A percentile compares a stretch with the other conserved stretches of the same genome.
Evolutionary conservation across 2,888 invertebrate species (phyloP).

Genomic region (Cephus nigrinus): DNA sequence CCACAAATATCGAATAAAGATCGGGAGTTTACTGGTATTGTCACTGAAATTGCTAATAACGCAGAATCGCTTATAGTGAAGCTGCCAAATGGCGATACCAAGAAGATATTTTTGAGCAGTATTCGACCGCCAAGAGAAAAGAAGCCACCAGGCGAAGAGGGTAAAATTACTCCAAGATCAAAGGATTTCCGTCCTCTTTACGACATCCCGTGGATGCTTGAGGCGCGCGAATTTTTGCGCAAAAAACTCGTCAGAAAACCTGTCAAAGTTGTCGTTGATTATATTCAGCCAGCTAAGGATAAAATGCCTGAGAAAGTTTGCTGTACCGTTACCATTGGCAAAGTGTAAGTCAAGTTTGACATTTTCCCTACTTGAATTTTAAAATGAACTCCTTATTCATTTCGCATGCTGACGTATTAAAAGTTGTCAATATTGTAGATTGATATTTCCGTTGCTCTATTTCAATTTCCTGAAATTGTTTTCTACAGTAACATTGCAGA

Average conservation of each 20-base stretch:
- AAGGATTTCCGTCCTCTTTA: slow-evolving; percentile 91
- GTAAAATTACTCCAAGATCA: slow-evolving; percentile 75
- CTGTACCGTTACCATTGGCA: slow-evolving; percentile 89
- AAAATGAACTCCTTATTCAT: slow-evolving; percentile 3
- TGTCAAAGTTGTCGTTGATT: slow-evolving; percentile 92
- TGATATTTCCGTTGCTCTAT: slow-evolving; percentile 5
- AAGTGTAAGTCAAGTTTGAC: slow-evolving; percentile 70
- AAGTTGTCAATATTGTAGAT: slow-evolving; percentile 9
- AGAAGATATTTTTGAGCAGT: slow-evolving; percentile 96
- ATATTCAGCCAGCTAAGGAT: slow-evolving; percentile 94
- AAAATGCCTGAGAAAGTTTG: slow-evolving; percentile 95
- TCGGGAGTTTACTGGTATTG: slow-evolving; percentile 84
- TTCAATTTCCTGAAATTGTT: slow-evolving; percentile 1
- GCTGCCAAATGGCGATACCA: slow-evolving; percentile 78
- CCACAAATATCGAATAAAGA: slow-evolving; percentile 72
- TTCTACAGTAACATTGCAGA: slow-evolving; percentile 88
- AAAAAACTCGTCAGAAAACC: slow-evolving; percentile 96
- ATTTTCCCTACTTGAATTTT: slow-evolving; percentile 22
- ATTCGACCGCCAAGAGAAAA: slow-evolving; percentile 90
- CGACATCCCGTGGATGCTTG: slow-evolving; percentile 99
- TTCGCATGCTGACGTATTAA: slow-evolving; percentile 9
- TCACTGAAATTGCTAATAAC: slow-evolving; percentile 87
- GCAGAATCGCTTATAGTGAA: slow-evolving; percentile 94
- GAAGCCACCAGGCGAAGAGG: slow-evolving; percentile 72
- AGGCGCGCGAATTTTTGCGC: slow-evolving; percentile 95